phyloP scores from a whole-genome alignment of 2,797 vertebrate species.

The Chelonia mydas region DNA sequence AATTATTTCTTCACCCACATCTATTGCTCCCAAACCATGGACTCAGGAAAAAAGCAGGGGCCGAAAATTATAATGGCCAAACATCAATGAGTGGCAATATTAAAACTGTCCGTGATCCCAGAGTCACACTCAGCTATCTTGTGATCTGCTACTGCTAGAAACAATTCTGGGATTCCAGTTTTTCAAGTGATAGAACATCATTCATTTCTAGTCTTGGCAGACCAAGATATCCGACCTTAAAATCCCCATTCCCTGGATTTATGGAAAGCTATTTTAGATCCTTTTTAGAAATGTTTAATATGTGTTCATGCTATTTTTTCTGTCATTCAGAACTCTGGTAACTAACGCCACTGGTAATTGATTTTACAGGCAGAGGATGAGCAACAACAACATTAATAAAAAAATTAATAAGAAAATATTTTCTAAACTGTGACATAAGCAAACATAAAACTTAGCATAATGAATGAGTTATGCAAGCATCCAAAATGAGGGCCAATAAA shows the following conservation, averaged over 20 bases:
- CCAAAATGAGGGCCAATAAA: background rate
- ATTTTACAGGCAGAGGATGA: background rate
- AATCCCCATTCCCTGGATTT: background rate
- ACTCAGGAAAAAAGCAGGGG: rapidly evolving
- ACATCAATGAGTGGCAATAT: background rate
- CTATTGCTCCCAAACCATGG: background rate
- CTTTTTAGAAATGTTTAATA: background rate
- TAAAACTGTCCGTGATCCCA: rapidly evolving
- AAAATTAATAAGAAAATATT: background rate
- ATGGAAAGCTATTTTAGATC: background rate
- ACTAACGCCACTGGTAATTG: background rate
- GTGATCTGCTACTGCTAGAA: background rate
- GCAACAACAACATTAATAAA: background rate
- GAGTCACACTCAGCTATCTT: rapidly evolving
- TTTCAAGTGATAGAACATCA: background rate
- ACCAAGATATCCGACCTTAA: background rate
- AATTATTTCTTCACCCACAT: background rate
- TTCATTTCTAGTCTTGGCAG: background rate
- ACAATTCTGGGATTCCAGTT: background rate
- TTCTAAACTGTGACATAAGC: background rate
- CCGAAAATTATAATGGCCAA: background rate
- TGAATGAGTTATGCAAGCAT: background rate
- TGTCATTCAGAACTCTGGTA: background rate
- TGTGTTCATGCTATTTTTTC: background rate
- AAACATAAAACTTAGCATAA: background rate